Percentiles rank a stretch among this genome's conserved stretches.
phyloP scores from a whole-genome alignment of 2,888 invertebrate species.

The Drosophila nigricruria region DNA sequence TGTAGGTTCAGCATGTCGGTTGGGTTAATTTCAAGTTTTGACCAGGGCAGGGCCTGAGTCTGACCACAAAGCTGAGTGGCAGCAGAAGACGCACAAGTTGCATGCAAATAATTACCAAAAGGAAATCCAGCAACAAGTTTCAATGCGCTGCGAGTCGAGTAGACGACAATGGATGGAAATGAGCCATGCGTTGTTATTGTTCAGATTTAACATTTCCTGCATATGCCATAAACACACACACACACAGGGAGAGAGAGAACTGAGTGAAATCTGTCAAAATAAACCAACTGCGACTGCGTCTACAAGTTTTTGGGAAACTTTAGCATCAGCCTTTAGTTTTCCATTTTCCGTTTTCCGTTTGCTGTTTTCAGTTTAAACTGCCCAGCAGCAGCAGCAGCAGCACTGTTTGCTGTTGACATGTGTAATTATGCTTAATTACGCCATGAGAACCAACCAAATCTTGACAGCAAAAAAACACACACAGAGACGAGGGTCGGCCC shows the following conservation, averaged over 20 bases:
- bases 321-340: neutral
- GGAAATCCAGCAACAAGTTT: constrained; percentile 50
- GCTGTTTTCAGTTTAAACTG: constrained; percentile 12
- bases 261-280: constrained; percentile 75
- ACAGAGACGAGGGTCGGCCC: neutral
- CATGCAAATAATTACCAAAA: constrained; percentile 82
- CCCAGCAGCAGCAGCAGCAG: neutral
- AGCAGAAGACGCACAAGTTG: constrained; percentile 59
- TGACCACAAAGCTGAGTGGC: constrained; percentile 66
- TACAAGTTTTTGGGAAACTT: constrained; percentile 10
- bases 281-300: constrained; percentile 48
- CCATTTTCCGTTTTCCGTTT: constrained; percentile 2
- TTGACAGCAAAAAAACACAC: constrained; percentile 45
- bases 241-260: constrained; percentile 20
- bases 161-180: constrained; percentile 57
- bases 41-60: constrained; percentile 38
- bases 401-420: constrained; percentile 63
- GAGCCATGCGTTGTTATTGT: constrained; percentile 41
- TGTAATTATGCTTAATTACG: constrained; percentile 76
- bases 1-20: constrained; percentile 48
- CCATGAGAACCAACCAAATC: constrained; percentile 60
- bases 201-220: constrained; percentile 74
- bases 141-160: constrained; percentile 34
- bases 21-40: constrained; percentile 65
- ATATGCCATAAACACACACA: constrained; percentile 33